Evolutionary conservation across 2,888 invertebrate species (phyloP).

Genomic region (Heteromyza rotundicornis): DNA sequence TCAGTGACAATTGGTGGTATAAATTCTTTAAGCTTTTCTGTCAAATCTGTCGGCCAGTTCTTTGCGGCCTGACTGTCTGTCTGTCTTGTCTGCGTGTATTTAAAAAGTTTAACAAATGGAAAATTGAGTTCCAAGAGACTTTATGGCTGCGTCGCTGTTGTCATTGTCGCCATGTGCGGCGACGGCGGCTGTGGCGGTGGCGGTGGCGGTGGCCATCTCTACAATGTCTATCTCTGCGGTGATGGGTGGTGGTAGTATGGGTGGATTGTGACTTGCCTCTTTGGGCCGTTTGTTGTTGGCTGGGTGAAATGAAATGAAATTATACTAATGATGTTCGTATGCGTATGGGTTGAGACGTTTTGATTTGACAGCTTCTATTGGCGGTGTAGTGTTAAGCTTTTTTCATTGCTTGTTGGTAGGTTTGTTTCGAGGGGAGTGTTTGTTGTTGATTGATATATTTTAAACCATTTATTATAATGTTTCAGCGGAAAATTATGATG

Average conservation of each 20-base stretch:
- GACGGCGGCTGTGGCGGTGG: background rate
- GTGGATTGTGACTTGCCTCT: too few species aligned
- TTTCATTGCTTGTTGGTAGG: background rate
- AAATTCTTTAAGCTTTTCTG: too few species aligned
- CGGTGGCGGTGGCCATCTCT: background rate
- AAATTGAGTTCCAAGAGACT: background rate
- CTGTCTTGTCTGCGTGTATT: background rate
- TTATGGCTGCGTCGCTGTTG: constrained; percentile 1
- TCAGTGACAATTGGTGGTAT: background rate
- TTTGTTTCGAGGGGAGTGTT: background rate
- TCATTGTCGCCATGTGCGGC: constrained; percentile 2
- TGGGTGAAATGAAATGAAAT: too few species aligned
- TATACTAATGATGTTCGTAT: background rate
- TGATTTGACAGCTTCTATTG: background rate
- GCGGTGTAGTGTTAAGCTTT: background rate
- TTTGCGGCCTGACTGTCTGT: background rate
- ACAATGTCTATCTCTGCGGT: background rate
- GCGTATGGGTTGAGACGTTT: background rate
- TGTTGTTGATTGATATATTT: background rate
- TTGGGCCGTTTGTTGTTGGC: too few species aligned
- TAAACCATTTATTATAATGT: too few species aligned
- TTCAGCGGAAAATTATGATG: too few species aligned
- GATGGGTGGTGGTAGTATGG: too few species aligned
- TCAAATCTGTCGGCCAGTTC: background rate
- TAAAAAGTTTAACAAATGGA: background rate